A percentile compares a stretch with the other conserved stretches of the same genome.
Evolutionary conservation across 2,797 vertebrate species (phyloP).

Genomic region (Hylomyscus alleni): DNA sequence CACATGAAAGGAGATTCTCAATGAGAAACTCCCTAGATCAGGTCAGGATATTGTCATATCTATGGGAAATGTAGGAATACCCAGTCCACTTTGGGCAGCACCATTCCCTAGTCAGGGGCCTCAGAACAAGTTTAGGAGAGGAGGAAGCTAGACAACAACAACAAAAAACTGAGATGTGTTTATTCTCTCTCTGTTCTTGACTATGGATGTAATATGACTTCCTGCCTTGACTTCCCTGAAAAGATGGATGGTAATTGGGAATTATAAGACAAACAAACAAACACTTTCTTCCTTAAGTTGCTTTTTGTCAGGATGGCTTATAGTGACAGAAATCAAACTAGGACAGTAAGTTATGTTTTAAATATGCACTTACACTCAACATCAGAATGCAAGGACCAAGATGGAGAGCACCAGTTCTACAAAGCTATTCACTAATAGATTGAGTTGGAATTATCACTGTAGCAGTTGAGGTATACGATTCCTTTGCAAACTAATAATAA

Average conservation of each 20-base stretch:
- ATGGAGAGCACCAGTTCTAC: neutral
- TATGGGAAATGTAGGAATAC: neutral
- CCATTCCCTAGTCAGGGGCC: neutral
- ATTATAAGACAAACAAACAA: neutral
- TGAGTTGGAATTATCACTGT: slow-evolving; percentile 58
- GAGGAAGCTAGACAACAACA: neutral
- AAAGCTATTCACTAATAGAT: slow-evolving; percentile 23
- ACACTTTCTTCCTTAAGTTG: neutral
- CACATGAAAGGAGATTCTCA: neutral
- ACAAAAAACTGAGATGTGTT: neutral
- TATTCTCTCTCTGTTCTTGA: neutral
- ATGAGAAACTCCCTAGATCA: neutral
- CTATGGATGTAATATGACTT: neutral
- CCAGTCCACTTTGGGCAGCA: neutral
- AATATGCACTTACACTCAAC: neutral
- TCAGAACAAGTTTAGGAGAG: neutral
- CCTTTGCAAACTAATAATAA: slow-evolving; percentile 57
- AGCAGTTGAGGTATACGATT: neutral
- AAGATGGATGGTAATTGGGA: neutral
- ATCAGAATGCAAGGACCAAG: neutral
- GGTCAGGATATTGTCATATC: neutral
- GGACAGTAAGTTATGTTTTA: neutral
- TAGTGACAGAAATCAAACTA: neutral
- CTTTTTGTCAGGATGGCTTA: neutral
- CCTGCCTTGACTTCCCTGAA: neutral